Conservation (phyloP, 2,797 vertebrate species). For the Pseudochirops cupreus region DNA sequence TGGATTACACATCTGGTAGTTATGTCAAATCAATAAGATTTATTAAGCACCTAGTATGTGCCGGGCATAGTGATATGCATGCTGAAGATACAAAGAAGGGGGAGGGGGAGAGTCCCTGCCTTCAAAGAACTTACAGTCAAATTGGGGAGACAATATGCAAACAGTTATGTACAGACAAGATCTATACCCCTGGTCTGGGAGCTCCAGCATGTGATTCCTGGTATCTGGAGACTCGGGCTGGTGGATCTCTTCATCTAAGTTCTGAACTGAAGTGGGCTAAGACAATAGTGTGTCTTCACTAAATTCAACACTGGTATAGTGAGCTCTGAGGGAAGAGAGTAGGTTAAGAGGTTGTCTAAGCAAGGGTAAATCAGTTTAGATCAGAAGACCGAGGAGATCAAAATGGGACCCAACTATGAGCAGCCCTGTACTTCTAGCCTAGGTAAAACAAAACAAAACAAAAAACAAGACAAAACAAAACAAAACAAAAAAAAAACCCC, state of each 20-base stretch:
- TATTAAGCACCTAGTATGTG: not conserved
- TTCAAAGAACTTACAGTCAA: not conserved
- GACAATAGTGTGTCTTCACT: not conserved
- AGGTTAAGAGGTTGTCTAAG: not conserved
- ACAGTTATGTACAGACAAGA: not conserved
- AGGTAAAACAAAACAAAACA: not conserved
- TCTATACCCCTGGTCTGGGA: not conserved
- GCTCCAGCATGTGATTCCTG: not conserved
- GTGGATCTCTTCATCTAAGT: not conserved
- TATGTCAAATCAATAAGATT: not conserved
- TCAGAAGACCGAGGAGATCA: not conserved
- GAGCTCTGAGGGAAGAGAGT: not conserved
- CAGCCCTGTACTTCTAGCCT: not conserved
- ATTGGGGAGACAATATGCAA: not conserved
- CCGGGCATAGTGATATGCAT: not conserved
- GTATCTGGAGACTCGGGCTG: not conserved
- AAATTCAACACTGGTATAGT: not conserved
- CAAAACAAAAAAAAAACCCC: no score
- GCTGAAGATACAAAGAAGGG: not conserved
- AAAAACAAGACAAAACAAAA: no score
- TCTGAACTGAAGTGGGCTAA: not conserved
- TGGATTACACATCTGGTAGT: not conserved
- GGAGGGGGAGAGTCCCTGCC: not conserved
- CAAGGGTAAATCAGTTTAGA: not conserved
- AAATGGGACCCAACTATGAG: not conserved